These are phyloP conservation scores for Hestina assimilis DNA, from an alignment of 1,140 invertebrate species.

Conservation along the genomic window DNA sequence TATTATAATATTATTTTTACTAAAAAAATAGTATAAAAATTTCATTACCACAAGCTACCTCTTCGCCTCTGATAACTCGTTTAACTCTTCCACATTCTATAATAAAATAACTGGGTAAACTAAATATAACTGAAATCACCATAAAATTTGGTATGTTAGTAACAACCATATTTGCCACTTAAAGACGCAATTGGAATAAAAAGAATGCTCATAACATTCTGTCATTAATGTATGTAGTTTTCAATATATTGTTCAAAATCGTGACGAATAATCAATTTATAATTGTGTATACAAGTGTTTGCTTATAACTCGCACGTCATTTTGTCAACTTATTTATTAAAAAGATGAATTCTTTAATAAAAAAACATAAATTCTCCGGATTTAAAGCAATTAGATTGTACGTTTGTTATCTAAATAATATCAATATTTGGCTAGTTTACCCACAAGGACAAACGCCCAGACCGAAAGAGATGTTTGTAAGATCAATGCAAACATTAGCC, in stretches of 20 bases:
- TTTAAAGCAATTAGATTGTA: no score
- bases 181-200: conserved; percentile 23
- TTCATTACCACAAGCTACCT: conserved; percentile 57
- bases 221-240: conserved; percentile 19
- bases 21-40: conserved; percentile 14
- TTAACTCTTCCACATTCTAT: conserved; percentile 48
- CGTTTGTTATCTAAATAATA: no score
- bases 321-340: not conserved
- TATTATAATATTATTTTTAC: no score
- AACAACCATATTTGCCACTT: conserved; percentile 9
- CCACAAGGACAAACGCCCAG: no score
- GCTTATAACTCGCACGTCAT: conserved; percentile 1
- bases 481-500: no score
- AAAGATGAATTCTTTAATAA: no score
- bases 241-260: conserved; percentile 24
- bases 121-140: not conserved
- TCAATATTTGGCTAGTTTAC: no score
- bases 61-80: conserved; percentile 50
- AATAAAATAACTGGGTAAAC: conserved; percentile 2
- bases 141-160: not conserved
- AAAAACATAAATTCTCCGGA: no score
- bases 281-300: conserved; percentile 30
- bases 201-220: conserved; percentile 9
- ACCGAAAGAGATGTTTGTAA: no score
- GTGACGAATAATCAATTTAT: conserved; percentile 22